Evolutionary conservation across 1,140 invertebrate genomes (phyloP), one percentile per base, ranked within the genome.

Genomic region (Sesamia nonagrioides): DNA sequence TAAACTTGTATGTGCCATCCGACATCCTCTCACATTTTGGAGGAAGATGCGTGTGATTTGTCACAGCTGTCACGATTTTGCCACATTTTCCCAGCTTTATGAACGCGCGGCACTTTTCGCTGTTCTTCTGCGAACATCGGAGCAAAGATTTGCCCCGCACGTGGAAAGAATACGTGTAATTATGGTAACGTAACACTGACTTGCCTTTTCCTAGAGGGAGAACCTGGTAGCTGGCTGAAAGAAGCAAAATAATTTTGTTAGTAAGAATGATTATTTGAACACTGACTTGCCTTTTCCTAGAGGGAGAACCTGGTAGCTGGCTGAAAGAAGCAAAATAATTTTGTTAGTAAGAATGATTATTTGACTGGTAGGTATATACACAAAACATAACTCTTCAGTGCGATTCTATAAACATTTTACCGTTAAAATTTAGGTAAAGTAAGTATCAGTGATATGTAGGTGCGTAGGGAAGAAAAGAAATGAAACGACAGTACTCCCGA

Each of bases 181-280:
- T 52, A 8, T 72, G 18, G 73, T 61, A 76, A 9, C 77, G 18
- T 2, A 81, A 17, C n/a, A 81, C 56, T 18, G 78, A 37, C 40
- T 50, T 48, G 8, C 73, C 8, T 17, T 50, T 75, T 48, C n/a
- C 63, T 27, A 61, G 6, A 8, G 35, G 33, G 11, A 56, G 21
- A 0, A 58, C 52, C 7, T 58, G 35, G 54, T 56, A 56, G 9
- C 27, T 18, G 8, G 7, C 33, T 18, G 50, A 9, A 40, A 72
- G 7, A 54, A 72, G 35, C 6, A n/a, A 6, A 13, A 27, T 6
- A 45, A 9, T 17, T 17, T 18, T 56, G 21, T 21, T 8, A 7
- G 4, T 27, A 21, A 21, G 9, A 11, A 48, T 13, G 18, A 66
- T 6, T 27, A n/a, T n/a, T n/a, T n/a, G n/a, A 81, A 17, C n/a